Percentiles rank a stretch among this genome's conserved stretches.
Conservation (phyloP, 2,888 invertebrate species). For the Orthosia gothica region DNA sequence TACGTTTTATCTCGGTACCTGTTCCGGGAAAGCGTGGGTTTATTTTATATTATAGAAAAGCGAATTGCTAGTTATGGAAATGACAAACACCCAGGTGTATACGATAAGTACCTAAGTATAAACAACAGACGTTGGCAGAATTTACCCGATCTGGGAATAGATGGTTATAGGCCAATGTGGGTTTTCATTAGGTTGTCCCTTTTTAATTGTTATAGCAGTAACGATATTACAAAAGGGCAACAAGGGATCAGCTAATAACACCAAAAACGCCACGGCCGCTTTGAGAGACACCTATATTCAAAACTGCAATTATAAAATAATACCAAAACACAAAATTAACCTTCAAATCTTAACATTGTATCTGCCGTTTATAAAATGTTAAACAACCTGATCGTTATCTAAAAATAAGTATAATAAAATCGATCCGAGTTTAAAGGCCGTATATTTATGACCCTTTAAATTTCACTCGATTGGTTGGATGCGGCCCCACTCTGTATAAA, state of each 20-base stretch:
- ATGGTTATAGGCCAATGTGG: not conserved
- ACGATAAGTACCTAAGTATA: not conserved
- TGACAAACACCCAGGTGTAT: not conserved
- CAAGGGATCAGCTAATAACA: not conserved
- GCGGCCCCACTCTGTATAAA: slow-evolving; percentile 68
- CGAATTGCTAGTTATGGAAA: no score
- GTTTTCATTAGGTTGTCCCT: not conserved
- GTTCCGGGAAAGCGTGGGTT: no score
- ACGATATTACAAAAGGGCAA: not conserved
- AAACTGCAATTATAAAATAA: not conserved
- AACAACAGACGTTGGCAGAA: not conserved
- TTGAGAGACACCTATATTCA: not conserved
- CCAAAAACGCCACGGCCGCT: not conserved
- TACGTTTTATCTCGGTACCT: no score
- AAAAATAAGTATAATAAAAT: slow-evolving; percentile 54
- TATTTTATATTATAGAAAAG: no score
- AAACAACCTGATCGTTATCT: slow-evolving; percentile 35
- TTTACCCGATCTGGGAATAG: not conserved
- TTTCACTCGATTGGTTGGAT: slow-evolving; percentile 63
- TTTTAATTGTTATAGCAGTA: not conserved
- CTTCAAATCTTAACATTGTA: slow-evolving; percentile 3
- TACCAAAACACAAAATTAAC: slow-evolving; percentile 7
- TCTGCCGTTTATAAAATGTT: slow-evolving; percentile 29
- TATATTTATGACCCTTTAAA: slow-evolving; percentile 73
- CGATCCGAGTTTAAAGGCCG: slow-evolving; percentile 37